A percentile compares a stretch with the other conserved stretches of the same genome.
These are phyloP conservation scores for Squalus acanthias DNA, from an alignment of 2,797 vertebrate genomes.

Conservation along the genomic window DNA sequence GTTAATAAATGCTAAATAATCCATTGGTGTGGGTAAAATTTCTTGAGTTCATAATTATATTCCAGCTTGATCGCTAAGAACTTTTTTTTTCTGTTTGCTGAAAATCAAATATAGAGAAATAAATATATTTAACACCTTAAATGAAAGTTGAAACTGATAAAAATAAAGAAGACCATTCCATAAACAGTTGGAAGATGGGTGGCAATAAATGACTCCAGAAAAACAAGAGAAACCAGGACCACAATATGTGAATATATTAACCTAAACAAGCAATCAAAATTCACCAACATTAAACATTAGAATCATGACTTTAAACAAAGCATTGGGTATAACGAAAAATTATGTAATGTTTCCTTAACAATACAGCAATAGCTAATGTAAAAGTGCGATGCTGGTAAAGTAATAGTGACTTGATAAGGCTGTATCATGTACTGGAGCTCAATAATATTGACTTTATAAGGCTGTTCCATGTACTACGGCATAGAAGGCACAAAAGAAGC, in stretches of 20 bases:
- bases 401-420: background rate
- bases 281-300: background rate
- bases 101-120: background rate
- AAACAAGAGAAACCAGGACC: background rate
- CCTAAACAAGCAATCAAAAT: background rate
- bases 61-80: background rate
- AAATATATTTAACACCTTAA: background rate
- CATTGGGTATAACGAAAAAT: background rate
- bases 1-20: background rate
- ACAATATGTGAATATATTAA: too few relatives aligned
- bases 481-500: background rate
- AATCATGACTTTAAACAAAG: background rate
- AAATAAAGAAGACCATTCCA: background rate
- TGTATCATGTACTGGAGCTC: background rate
- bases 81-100: background rate
- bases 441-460: background rate
- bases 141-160: background rate
- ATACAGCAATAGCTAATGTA: background rate
- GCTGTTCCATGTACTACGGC: too few relatives aligned
- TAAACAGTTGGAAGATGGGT: background rate
- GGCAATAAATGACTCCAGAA: background rate
- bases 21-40: background rate
- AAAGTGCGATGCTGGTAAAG: background rate
- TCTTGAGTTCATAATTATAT: background rate
- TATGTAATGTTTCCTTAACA: background rate